Percentiles rank a stretch among this genome's conserved stretches.
phyloP scores from a whole-genome alignment of 2,797 vertebrate genomes.

The Cheirogaleus major region DNA sequence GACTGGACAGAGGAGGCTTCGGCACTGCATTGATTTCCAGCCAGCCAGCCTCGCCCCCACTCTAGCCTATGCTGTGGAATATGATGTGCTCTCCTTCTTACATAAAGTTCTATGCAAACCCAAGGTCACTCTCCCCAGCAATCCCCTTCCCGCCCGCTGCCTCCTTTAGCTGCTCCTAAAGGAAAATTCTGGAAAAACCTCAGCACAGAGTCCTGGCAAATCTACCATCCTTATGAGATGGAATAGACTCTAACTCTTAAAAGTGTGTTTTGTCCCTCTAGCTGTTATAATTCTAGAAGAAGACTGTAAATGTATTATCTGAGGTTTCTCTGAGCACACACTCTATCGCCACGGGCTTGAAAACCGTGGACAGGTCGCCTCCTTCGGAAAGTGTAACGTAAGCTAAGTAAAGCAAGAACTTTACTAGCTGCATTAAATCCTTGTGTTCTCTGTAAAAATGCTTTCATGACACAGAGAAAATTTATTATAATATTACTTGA shows the following conservation, averaged over 20 bases:
- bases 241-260: neutral
- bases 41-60: no score
- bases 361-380: neutral
- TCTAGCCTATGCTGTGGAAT: neutral
- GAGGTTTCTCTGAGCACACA: conserved; percentile 19
- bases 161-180: neutral
- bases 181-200: conserved; percentile 33
- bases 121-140: neutral
- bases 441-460: conserved; percentile 43
- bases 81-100: neutral
- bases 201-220: neutral
- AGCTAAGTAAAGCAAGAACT: conserved; percentile 52
- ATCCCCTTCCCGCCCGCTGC: neutral
- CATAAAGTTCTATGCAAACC: neutral
- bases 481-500: conserved; percentile 23
- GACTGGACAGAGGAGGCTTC: neutral
- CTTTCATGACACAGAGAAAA: conserved; percentile 21
- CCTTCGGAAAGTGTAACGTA: conserved; percentile 39
- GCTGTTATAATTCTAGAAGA: conserved; percentile 6
- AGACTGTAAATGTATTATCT: conserved; percentile 1
- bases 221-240: neutral
- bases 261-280: neutral
- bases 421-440: conserved; percentile 55
- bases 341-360: neutral
- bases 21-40: neutral